Conservation (phyloP, 2,888 invertebrate genomes). For the Periphyllus acericola region DNA sequence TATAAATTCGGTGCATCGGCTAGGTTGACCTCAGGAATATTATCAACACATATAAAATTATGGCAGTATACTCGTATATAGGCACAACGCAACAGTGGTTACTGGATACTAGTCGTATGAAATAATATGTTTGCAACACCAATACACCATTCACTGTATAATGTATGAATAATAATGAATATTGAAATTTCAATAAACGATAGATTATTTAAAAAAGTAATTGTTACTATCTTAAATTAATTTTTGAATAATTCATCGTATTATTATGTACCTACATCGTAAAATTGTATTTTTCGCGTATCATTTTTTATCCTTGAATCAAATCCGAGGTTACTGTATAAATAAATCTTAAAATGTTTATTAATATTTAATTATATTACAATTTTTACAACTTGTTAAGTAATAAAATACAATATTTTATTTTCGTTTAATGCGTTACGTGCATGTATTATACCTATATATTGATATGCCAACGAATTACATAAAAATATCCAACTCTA, state of each 20-base stretch:
- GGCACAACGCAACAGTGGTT: too few species aligned
- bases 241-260: neutral
- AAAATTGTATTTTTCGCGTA: neutral
- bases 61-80: too few species aligned
- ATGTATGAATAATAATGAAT: too few species aligned
- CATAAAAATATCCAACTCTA: neutral
- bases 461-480: neutral
- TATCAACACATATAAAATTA: too few species aligned
- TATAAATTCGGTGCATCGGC: too few species aligned
- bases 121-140: too few species aligned
- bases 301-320: neutral
- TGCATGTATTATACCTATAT: neutral
- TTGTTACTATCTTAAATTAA: neutral
- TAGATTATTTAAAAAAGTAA: too few species aligned
- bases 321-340: neutral
- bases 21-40: too few species aligned
- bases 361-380: neutral
- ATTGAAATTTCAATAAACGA: too few species aligned
- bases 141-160: too few species aligned
- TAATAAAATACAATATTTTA: neutral
- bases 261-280: neutral
- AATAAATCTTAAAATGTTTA: neutral
- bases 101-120: too few species aligned
- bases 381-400: neutral
- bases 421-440: neutral